A percentile compares a stretch with the other conserved stretches of the same genome.
phyloP scores from a whole-genome alignment of 35 echinoderm and acorn worm genomes.

The Apostichopus parvimensis region DNA sequence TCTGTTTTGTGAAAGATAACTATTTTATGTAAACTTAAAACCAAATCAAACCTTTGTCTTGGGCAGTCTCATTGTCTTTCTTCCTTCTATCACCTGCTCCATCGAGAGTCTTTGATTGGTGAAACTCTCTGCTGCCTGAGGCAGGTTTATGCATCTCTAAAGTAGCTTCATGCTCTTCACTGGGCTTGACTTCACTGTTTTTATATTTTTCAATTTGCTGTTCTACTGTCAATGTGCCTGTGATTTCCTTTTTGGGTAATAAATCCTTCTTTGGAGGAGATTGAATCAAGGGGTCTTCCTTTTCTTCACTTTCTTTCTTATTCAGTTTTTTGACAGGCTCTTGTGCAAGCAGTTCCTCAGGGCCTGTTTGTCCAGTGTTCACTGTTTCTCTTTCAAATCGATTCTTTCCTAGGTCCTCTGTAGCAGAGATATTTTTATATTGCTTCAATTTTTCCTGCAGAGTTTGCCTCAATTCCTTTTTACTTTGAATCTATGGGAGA shows the following conservation, averaged over 20 bases:
- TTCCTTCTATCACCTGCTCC: not conserved
- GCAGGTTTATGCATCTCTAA: not conserved
- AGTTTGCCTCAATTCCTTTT: slow-evolving; percentile 2
- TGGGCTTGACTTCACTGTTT: not conserved
- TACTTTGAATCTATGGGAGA: not conserved
- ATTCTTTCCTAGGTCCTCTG: not conserved
- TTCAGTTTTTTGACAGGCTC: not conserved
- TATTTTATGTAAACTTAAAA: too few species aligned
- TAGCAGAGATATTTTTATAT: not conserved
- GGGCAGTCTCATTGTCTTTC: not conserved
- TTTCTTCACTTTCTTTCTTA: not conserved
- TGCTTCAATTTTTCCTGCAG: slow-evolving; percentile 15
- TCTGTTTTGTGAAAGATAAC: too few species aligned
- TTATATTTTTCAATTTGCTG: not conserved
- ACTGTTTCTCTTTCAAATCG: too few species aligned
- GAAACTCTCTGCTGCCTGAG: not conserved
- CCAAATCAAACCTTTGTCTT: not conserved
- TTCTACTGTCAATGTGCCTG: not conserved
- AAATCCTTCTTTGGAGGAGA: not conserved
- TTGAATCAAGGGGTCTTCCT: not conserved
- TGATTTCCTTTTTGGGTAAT: not conserved
- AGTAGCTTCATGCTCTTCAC: not conserved
- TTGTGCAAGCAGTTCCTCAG: not conserved
- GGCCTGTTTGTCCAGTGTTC: not conserved
- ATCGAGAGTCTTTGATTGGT: not conserved